Evolutionary conservation across 2,888 invertebrate genomes (phyloP), one percentile per base, ranked within the genome.

Genomic region (Deroplatys truncata): DNA sequence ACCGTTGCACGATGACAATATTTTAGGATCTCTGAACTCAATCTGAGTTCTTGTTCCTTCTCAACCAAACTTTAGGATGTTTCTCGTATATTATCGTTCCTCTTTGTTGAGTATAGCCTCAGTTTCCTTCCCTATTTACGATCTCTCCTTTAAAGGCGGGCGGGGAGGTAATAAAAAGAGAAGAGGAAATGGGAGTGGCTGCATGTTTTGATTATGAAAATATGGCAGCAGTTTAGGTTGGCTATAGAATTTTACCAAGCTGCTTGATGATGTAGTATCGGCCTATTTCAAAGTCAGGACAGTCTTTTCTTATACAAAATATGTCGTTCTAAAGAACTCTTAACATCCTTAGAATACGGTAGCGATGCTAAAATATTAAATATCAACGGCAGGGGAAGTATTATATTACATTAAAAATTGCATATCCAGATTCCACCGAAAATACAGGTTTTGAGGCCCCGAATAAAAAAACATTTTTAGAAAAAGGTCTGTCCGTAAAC

Each of bases 171-270:
- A 86, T 86, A 86, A 84, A 72, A 84, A 49, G 9, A 15, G 49
- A 20, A 31, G 49, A 10, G 20, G 43, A 86, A 89, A 86, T 43
- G 85, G 28, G 83, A 85, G n/a, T 5, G 84, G 72, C 49, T 29
- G 43, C 49, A 83, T 28, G 82, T 87, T 84, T 82, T 88, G 88
- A 85, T 89, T 89, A 89, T 88, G 88, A 89, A 88, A 89, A 88
- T 88, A 88, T 28, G 29, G 28, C 49, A 28, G 10, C 16, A 83
- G 89, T 84, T 87, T 86, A 43, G 56, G 56, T 20, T 72, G 56
- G 20, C 56, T 72, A 72, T 72, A 72, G 56, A 72, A 72, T 72
- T 28, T 56, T 82, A 84, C 85, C 82, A 89, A 85, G 56, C 56
- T 72, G 56, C 56, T 20, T 20, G 56, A 25, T 72, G 56, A 72